These are phyloP conservation scores for Columbina picui DNA, from an alignment of 2,113 vertebrate species.

Conservation along the genomic window DNA sequence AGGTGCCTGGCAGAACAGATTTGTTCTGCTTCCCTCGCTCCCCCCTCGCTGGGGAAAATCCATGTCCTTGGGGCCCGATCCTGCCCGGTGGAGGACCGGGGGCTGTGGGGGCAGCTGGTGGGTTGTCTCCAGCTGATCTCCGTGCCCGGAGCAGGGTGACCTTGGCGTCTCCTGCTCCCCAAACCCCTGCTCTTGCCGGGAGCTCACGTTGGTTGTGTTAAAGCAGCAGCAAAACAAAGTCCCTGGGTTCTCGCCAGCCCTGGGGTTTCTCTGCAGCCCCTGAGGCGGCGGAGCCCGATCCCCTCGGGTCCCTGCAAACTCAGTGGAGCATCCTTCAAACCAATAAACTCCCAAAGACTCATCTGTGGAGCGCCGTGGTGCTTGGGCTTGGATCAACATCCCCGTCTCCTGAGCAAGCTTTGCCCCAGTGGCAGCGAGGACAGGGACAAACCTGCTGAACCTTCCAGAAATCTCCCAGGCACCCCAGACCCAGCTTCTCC, in stretches of 20 bases:
- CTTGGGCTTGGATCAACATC: neutral
- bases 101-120: neutral
- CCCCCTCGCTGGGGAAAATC: neutral
- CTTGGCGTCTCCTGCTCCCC: neutral
- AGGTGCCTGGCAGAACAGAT: constrained; percentile 55
- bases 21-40: constrained; percentile 35
- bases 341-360: neutral
- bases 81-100: rapidly evolving
- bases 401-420: neutral
- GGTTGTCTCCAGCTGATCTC: neutral
- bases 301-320: neutral
- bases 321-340: neutral
- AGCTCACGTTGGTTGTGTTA: neutral
- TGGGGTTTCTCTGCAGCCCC: neutral
- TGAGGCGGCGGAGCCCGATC: rapidly evolving
- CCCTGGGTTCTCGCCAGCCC: rapidly evolving
- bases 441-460: neutral
- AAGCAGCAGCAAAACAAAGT: neutral
- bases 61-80: neutral
- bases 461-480: neutral
- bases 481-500: neutral
- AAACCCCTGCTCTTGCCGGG: neutral
- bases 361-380: rapidly evolving
- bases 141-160: rapidly evolving
- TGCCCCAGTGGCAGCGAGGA: neutral